These are phyloP conservation scores for Lithobates sylvaticus DNA, from an alignment of 2,797 vertebrate species.

Conservation along the genomic window DNA sequence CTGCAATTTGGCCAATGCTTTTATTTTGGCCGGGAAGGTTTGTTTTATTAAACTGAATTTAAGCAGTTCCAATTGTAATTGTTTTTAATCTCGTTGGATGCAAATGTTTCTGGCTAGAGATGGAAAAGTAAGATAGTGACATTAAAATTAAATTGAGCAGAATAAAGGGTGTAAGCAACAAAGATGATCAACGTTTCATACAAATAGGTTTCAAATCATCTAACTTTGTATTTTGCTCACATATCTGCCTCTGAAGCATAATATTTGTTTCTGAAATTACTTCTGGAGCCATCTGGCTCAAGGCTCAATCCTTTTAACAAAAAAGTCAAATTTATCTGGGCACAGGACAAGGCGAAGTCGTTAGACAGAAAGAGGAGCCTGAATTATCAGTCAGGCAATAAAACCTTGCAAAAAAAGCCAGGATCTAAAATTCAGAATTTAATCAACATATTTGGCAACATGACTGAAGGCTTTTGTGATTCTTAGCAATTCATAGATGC, in stretches of 20 bases:
- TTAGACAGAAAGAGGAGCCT: constrained; percentile 31
- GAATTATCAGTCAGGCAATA: constrained; percentile 26
- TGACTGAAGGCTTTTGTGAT: neutral
- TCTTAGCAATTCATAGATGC: neutral
- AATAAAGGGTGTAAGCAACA: constrained; percentile 7
- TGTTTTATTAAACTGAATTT: constrained; percentile 36
- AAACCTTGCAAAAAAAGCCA: constrained; percentile 19
- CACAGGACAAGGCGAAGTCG: constrained; percentile 31
- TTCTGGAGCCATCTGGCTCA: constrained; percentile 48
- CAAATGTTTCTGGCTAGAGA: constrained; percentile 30
- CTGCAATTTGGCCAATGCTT: constrained; percentile 24
- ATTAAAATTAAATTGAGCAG: constrained; percentile 39
- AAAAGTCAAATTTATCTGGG: constrained; percentile 42
- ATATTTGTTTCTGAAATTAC: constrained; percentile 42
- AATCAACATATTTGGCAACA: constrained; percentile 38
- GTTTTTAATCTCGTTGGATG: constrained; percentile 18
- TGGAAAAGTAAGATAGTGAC: constrained; percentile 2
- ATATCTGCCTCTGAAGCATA: constrained; percentile 43
- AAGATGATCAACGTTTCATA: constrained; percentile 15
- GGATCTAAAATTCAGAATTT: neutral
- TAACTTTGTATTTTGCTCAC: constrained; percentile 32
- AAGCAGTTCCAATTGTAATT: constrained; percentile 37
- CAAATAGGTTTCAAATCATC: constrained; percentile 6
- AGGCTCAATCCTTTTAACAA: constrained; percentile 35
- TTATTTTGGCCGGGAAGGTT: constrained; percentile 13